Conservation (phyloP, 2,888 invertebrate genomes). For the Machimus rusticus region DNA sequence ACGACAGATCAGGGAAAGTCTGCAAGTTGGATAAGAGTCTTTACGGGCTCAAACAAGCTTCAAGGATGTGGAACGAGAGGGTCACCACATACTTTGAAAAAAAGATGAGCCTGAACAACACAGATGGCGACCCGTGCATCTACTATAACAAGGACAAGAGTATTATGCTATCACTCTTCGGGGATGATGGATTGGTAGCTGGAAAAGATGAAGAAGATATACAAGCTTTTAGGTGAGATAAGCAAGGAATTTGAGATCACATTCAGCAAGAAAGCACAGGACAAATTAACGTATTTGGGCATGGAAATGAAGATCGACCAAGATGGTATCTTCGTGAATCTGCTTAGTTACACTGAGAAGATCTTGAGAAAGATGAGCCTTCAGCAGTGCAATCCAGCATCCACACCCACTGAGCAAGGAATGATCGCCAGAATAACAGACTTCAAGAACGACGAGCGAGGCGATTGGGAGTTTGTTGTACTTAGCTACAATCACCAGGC, state of each 20-base stretch:
- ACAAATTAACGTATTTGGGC: background rate
- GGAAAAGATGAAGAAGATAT: too few relatives aligned
- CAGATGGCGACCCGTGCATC: too few relatives aligned
- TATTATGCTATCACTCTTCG: too few relatives aligned
- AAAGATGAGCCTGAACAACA: background rate
- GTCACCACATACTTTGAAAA: background rate
- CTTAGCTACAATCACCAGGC: slow-evolving; percentile 36
- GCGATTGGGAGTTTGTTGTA: slow-evolving; percentile 44
- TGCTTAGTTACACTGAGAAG: background rate
- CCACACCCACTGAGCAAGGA: background rate
- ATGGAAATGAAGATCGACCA: background rate
- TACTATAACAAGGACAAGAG: too few relatives aligned
- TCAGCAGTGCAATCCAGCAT: background rate
- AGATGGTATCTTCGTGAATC: background rate
- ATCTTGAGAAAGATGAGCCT: background rate
- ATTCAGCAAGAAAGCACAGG: background rate
- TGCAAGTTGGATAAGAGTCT: background rate
- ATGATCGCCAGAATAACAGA: background rate
- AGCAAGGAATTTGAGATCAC: too few relatives aligned
- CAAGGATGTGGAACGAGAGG: background rate
- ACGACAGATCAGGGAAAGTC: too few relatives aligned
- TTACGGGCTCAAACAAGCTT: background rate
- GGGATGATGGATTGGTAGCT: too few relatives aligned
- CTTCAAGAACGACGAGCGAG: slow-evolving; percentile 31
- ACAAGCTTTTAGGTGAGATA: too few relatives aligned